phyloP scores from a whole-genome alignment of 2,888 invertebrate genomes.

The Meiosimyza platycephala region DNA sequence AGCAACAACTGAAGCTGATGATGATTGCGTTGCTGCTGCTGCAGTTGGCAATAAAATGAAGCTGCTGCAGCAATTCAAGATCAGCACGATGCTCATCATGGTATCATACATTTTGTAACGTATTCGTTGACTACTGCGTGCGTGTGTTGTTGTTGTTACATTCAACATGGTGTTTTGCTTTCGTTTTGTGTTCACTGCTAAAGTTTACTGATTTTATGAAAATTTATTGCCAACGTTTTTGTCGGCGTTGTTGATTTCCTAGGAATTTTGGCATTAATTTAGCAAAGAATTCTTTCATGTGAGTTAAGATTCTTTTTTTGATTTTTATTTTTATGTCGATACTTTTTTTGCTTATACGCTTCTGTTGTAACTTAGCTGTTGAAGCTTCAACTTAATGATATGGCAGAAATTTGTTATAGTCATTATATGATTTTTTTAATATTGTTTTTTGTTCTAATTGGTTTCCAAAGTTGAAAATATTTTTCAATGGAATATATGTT shows the following conservation, averaged over 20 bases:
- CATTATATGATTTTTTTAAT: no score
- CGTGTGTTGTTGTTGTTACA: slow-evolving; percentile 24
- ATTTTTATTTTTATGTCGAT: not conserved
- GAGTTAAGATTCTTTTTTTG: not conserved
- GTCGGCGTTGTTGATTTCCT: slow-evolving; percentile 18
- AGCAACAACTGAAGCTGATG: not conserved
- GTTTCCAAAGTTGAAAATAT: no score
- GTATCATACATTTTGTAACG: not conserved
- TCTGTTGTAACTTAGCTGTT: no score
- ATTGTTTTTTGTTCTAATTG: no score
- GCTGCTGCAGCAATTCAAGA: slow-evolving; percentile 20
- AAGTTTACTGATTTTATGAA: slow-evolving; percentile 16
- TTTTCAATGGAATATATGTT: no score
- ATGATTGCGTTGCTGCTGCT: not conserved
- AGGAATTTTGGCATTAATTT: slow-evolving; percentile 4
- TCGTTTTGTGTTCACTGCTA: not conserved
- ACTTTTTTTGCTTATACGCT: no score
- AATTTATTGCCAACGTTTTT: slow-evolving; percentile 24
- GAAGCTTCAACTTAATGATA: no score
- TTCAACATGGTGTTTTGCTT: slow-evolving; percentile 19
- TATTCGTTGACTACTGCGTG: slow-evolving; percentile 1
- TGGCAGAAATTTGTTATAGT: no score
- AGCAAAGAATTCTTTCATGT: no score
- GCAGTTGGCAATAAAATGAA: not conserved
- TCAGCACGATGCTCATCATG: slow-evolving; percentile 19